Evolutionary conservation across 2,113 vertebrate species (phyloP).

Genomic region (Engraulis encrasicolus): DNA sequence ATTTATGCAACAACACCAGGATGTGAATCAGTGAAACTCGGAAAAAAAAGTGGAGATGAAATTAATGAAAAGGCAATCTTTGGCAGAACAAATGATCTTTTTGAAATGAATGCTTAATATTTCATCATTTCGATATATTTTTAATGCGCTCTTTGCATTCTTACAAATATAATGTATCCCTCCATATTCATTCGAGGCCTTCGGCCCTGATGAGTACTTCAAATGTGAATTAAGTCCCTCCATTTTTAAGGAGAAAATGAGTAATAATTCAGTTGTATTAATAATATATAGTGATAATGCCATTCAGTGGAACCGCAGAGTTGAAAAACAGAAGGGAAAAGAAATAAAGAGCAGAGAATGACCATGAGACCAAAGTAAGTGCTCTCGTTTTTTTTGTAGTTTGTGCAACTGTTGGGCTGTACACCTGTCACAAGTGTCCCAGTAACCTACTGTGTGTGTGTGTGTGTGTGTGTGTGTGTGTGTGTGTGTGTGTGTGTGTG

Average conservation of each 20-base stretch:
- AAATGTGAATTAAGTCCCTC: conserved; percentile 82
- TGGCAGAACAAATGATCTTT: conserved; percentile 72
- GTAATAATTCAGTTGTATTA: conserved; percentile 84
- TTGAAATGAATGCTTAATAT: conserved; percentile 81
- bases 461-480: no score
- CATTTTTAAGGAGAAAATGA: conserved; percentile 80
- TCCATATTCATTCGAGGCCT: conserved; percentile 73
- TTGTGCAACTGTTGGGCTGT: conserved; percentile 33
- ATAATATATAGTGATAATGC: conserved; percentile 82
- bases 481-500: no score
- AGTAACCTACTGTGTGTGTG: background rate
- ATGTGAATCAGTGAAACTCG: conserved; percentile 47
- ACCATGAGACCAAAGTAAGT: conserved; percentile 37
- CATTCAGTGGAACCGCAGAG: conserved; percentile 74
- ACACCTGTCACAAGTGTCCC: conserved; percentile 10
- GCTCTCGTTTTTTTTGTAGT: conserved; percentile 8
- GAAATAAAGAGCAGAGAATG: conserved; percentile 45
- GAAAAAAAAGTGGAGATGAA: conserved; percentile 53
- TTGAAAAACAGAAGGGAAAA: conserved; percentile 69
- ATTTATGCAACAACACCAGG: conserved; percentile 44
- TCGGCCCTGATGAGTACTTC: conserved; percentile 79
- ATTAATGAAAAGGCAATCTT: conserved; percentile 71
- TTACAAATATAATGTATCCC: conserved; percentile 81
- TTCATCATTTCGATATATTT: conserved; percentile 81
- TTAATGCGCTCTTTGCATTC: conserved; percentile 79